phyloP scores from a whole-genome alignment of 92 coral and sea anemone species.

The Parazoanthus darwini region DNA sequence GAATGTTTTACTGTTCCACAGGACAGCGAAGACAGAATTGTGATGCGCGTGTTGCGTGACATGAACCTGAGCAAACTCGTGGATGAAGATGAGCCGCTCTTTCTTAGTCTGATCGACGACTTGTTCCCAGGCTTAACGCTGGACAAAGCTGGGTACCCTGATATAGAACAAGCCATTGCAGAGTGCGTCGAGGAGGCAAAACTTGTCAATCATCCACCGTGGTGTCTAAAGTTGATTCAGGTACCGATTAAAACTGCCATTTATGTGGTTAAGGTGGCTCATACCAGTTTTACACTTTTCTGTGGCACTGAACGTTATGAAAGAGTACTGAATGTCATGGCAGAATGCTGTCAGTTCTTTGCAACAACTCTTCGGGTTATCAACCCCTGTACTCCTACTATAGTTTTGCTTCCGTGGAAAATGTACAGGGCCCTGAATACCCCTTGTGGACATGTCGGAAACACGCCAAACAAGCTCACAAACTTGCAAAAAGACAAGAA shows the following conservation, averaged over 20 bases:
- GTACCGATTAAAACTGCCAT: constrained; percentile 25
- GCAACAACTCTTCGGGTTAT: not conserved
- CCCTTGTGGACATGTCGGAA: not conserved
- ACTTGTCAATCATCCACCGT: constrained; percentile 97
- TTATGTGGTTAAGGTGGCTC: not conserved
- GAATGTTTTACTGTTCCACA: not conserved
- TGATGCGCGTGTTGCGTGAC: constrained; percentile 98
- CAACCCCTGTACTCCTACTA: not conserved
- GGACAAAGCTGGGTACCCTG: constrained; percentile 98
- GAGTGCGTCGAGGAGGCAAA: constrained; percentile 96
- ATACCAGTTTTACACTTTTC: too few species aligned
- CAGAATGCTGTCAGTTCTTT: not conserved
- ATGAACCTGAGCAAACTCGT: constrained; percentile 98
- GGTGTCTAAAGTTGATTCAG: constrained; percentile 97
- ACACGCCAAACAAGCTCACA: too few species aligned
- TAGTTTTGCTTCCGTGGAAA: not conserved
- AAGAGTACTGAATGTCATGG: too few species aligned
- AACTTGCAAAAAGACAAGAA: too few species aligned
- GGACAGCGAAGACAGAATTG: constrained; percentile 5
- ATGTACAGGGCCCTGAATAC: not conserved
- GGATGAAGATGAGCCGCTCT: constrained; percentile 97
- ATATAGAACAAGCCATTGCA: constrained; percentile 96
- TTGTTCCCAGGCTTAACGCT: constrained; percentile 99
- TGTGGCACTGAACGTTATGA: not conserved
- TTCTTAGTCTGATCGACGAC: constrained; percentile 96